Base-by-base conservation (phyloP, 2,888 invertebrate species). In the Leucoptera coffeella region DNA sequence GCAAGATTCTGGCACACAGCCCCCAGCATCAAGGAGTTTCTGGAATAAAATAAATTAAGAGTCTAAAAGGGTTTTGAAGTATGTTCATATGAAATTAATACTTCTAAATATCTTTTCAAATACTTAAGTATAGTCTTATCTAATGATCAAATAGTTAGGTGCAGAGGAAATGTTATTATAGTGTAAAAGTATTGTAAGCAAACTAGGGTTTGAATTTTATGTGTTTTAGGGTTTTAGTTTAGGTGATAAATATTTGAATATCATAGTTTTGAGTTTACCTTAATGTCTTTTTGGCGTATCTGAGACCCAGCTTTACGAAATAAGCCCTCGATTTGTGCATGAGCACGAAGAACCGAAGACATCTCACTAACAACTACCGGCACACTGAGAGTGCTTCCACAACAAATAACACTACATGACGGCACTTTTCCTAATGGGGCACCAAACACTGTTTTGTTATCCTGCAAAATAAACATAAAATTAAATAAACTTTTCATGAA, bases 231-330 rank as follows among this genome's bases (percentile, higher is more conserved):
- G n/a, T n/a, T n/a, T n/a, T n/a, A n/a, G n/a, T n/a, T n/a, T n/a
- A n/a, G n/a, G n/a, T n/a, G n/a, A n/a, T n/a, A n/a, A n/a, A n/a
- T n/a, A n/a, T n/a, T n/a, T n/a, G n/a, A n/a, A n/a, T n/a, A n/a
- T n/a, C n/a, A n/a, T n/a, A n/a, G n/a, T n/a, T n/a, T n/a, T 23
- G 9, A 32, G 30, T 54, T 44, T 50, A 85, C 84, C 62, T 82
- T 82, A 12, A 92, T 77, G 52, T 89, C 88, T 45, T 82, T 84
- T 53, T 90, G 89, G 32, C 91, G 74, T 19, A 78, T 73, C 39
- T 85, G 78, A 2, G 90, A 88, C 9, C 92, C 93, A 25, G 89
- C 88, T 65, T 90, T 92, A 5, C 93, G 75, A 51, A 93, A 93
- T 25, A 93, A 58, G 1, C 93, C 93, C 49, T 92, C 92, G 12